Evolutionary conservation across 2,888 invertebrate species (phyloP), one percentile per base, ranked within the genome.

Genomic region (Diadegma fenestrale): DNA sequence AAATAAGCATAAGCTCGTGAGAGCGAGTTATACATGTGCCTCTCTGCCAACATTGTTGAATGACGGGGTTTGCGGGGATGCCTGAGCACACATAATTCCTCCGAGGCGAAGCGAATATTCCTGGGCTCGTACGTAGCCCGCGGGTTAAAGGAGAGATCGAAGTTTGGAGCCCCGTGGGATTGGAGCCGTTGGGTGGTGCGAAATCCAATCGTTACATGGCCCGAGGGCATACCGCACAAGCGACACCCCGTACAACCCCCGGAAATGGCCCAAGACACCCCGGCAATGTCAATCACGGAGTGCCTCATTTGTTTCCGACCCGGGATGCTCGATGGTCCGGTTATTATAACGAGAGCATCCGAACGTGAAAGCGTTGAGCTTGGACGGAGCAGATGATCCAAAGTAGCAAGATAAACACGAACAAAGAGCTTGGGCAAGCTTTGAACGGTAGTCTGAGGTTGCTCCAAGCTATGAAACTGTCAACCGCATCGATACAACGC

Each of bases 201-300:
- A 87, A 89, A 91, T 91, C 89, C 88, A 90, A 91, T 91, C 89
- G 90, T 87, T 86, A 87, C 87, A 87, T 82, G 75, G 89, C 91
- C 90, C 78, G 66, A 88, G 90, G 88, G 63, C 78, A 84, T 81
- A 26, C 61, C 43, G 22, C 75, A 48, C 33, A 43, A 58, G 64
- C 61, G 51, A 63, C 72, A 69, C 64, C 80, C 63, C 78, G 30
- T 61, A 45, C 48, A 58, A 51, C 54, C 72, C 73, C 48, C 81
- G 85, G 80, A 85, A 76, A 82, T 79, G 63, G 69, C 77, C 77
- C 80, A 76, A 83, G 87, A 87, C 88, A 87, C 86, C 81, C 87
- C 82, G 86, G 85, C 88, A 89, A 87, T 88, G 89, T 90, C 88
- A 89, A 88, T 84, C 89, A 87, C 86, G 88, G 90, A 90, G 86